Percentiles rank a stretch among this genome's conserved stretches.
Conservation (phyloP, 2,797 vertebrate genomes). For the Hylomyscus alleni region DNA sequence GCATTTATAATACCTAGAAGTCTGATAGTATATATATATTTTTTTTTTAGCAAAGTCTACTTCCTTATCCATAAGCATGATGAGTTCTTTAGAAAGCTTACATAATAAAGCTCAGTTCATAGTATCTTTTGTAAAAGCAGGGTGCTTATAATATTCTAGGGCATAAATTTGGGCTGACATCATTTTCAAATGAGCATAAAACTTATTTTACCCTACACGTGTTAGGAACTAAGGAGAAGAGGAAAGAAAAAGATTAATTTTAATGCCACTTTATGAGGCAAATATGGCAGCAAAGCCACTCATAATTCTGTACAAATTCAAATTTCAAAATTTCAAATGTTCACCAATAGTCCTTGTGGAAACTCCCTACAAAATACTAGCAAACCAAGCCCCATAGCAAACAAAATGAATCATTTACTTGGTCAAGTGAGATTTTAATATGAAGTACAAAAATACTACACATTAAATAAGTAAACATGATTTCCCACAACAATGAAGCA, state of each 20-base stretch:
- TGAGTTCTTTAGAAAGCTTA: background rate
- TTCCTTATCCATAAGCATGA: background rate
- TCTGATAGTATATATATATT: background rate
- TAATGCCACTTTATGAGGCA: background rate
- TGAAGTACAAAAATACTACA: no score
- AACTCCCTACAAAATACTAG: background rate
- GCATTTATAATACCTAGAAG: background rate
- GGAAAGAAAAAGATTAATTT: constrained; percentile 93
- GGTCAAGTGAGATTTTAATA: background rate
- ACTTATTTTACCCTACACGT: background rate
- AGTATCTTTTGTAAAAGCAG: background rate
- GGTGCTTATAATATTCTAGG: background rate
- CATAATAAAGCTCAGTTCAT: background rate
- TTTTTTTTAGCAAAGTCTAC: background rate
- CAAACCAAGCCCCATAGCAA: background rate
- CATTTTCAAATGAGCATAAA: background rate
- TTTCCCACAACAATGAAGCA: background rate
- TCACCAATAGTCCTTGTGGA: background rate
- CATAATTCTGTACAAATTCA: background rate
- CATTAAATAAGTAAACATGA: background rate
- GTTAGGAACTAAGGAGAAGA: constrained; percentile 87
- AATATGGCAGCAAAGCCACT: background rate
- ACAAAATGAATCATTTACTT: background rate
- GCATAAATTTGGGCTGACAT: background rate
- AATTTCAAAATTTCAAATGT: background rate